Evolutionary conservation across 2,113 vertebrate species (phyloP).

Genomic region (Dendrocopos noguchii): DNA sequence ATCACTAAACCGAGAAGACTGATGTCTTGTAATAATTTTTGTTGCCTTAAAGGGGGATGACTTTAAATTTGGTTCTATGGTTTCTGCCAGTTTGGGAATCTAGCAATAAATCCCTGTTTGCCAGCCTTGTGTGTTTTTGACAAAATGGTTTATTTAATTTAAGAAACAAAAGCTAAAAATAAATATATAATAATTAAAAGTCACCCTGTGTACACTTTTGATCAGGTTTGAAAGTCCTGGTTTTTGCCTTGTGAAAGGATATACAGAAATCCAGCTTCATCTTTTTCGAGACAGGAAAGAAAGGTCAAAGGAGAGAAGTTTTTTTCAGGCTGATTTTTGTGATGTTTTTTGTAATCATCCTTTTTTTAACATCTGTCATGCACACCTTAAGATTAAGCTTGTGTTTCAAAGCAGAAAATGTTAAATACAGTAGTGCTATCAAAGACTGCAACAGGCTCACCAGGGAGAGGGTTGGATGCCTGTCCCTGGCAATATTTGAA

Average conservation of each 20-base stretch:
- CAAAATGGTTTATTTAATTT: neutral
- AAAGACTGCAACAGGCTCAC: no score
- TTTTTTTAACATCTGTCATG: neutral
- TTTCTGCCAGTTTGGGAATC: conserved; percentile 65
- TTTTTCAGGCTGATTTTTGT: neutral
- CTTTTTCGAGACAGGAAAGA: neutral
- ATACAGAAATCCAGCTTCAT: neutral
- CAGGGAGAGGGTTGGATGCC: no score
- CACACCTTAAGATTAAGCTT: neutral
- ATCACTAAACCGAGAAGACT: conserved; percentile 82
- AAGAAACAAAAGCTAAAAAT: neutral
- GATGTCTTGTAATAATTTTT: conserved; percentile 76
- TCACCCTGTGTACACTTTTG: neutral
- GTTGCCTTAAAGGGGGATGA: conserved; percentile 77
- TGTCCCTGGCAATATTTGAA: no score
- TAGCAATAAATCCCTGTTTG: conserved; percentile 27
- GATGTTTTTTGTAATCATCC: neutral
- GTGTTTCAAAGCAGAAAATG: neutral
- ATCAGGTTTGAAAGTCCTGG: neutral
- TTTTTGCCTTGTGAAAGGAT: neutral
- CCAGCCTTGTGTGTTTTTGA: neutral
- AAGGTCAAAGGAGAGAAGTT: neutral
- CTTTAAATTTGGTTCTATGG: conserved; percentile 77
- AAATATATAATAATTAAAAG: neutral
- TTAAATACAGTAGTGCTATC: neutral